Base-by-base conservation (phyloP, 2,113 vertebrate genomes). In the Ammodytes marinus region DNA sequence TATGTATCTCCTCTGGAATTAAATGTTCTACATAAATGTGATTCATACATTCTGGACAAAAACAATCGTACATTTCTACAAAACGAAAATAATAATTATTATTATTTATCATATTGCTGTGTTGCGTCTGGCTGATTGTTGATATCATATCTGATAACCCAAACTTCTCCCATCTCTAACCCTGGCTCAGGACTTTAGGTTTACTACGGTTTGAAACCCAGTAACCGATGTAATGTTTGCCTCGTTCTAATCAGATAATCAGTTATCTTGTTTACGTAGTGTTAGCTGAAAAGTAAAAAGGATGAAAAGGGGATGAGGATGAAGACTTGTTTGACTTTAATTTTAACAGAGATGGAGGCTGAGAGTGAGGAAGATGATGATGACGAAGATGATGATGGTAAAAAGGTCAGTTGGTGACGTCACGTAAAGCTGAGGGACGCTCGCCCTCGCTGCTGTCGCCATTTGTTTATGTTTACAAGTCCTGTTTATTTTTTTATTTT, bases 341-440 rank as follows among this genome's bases (percentile, higher is more conserved):
- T 90, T 85, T 85, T 80, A 82, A 89, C 92, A 92, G 93, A 93
- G 66, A 84, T 94, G 61, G 93, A 94, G 68, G 93, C 91, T 86
- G 93, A 94, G 82, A 93, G 92, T 80, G 93, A 94, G 84, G 93
- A 94, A 75, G 93, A 93, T 40, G 93, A 93, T 85, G 93, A 94
- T 79, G 92, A 94, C 35, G 93, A 93, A 58, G 93, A 94, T 80
- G 93, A 94, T 82, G 92, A 94, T 79, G 90, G 98, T 94, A 99
- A 99, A 94, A 99, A 98, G 87, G 98, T 97, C 59, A 98, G 97
- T 27, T 96, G 96, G 97, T 89, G 97, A 82, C 68, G n/a, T 76
- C 55, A 13, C 13, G 42, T 46, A 3, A 43, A 52, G 81, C 72
- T 37, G 74, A 77, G 78, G 64, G 65, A 47, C 37, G 40, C 77